Base-by-base conservation (phyloP, 2,888 invertebrate species). In the Trichogramma evanescens region DNA sequence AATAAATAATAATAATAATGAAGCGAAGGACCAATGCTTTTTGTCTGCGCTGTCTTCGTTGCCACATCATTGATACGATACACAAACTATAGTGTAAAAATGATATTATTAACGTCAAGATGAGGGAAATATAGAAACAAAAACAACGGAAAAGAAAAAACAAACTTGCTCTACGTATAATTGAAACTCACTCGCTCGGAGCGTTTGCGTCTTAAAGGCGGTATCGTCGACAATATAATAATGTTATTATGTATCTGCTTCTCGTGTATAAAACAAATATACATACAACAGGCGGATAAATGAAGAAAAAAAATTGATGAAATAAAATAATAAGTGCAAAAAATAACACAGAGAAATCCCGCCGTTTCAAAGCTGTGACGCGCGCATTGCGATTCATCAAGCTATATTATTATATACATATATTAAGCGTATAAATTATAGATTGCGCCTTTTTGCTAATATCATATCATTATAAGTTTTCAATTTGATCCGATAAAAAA, bases 31-130 rank as follows among this genome's bases (percentile, higher is more conserved):
- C 42, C 69, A 68, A 69, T 70, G 69, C 71, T 73, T 71, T 71
- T 71, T 66, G 68, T 69, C 65, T 68, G 68, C 68, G 65, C 69
- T 69, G 69, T 71, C 71, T 71, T 72, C 67, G 69, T 66, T 63
- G 58, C 57, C 59, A 53, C 64, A 64, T 48, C 10, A 38, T 50
- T 38, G 49, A 57, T 54, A 54, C 39, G 54, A 51, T 43, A 45
- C 51, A 41, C 7, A n/a, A 54, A n/a, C 49, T 43, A 56, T 44
- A 55, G 41, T 26, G 7, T 54, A 44, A 52, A 50, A 58, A 41
- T 44, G 52, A 50, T 26, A 26, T 26, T 26, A 26, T 26, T 26
- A 26, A 26, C 26, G 26, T 26, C 26, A 60, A 40, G 38, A 48
- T 45, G 56, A 59, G 49, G 41, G 58, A 56, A 44, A 44, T 41